These are phyloP conservation scores for Styela plicata DNA, from an alignment of 23 tunicate genomes.

Conservation along the genomic window DNA sequence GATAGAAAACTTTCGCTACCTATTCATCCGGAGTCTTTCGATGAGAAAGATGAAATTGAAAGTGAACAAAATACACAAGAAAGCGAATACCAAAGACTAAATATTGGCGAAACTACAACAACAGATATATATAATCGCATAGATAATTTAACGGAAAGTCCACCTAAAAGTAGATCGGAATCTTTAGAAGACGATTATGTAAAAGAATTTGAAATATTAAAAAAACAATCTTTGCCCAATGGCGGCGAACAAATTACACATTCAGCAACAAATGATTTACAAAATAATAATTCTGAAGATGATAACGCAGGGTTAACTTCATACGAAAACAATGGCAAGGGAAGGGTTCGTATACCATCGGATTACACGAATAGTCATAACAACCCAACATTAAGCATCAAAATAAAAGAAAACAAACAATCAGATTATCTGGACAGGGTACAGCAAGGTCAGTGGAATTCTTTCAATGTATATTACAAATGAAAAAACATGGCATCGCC, in stretches of 20 bases:
- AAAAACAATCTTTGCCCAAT: not conserved
- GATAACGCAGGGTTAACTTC: not conserved
- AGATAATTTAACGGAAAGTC: not conserved
- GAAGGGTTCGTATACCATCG: not conserved
- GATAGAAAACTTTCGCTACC: not conserved
- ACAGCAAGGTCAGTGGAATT: too few species aligned
- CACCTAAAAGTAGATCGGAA: not conserved
- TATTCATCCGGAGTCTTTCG: not conserved
- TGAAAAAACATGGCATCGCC: too few species aligned
- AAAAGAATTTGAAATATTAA: not conserved
- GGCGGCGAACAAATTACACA: not conserved
- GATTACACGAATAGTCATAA: not conserved
- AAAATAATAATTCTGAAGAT: not conserved
- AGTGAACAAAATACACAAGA: not conserved
- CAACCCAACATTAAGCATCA: not conserved
- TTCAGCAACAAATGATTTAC: not conserved
- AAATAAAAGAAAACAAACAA: too few species aligned
- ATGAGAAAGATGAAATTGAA: not conserved
- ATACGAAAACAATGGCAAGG: not conserved
- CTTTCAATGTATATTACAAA: too few species aligned
- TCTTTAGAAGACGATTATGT: slow-evolving; percentile 10
- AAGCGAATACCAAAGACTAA: not conserved
- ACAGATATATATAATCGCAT: not conserved
- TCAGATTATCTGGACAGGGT: not conserved
- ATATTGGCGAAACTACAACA: not conserved